These are phyloP conservation scores for Elaphurus davidianus DNA, from an alignment of 2,113 vertebrate genomes.

Conservation along the genomic window DNA sequence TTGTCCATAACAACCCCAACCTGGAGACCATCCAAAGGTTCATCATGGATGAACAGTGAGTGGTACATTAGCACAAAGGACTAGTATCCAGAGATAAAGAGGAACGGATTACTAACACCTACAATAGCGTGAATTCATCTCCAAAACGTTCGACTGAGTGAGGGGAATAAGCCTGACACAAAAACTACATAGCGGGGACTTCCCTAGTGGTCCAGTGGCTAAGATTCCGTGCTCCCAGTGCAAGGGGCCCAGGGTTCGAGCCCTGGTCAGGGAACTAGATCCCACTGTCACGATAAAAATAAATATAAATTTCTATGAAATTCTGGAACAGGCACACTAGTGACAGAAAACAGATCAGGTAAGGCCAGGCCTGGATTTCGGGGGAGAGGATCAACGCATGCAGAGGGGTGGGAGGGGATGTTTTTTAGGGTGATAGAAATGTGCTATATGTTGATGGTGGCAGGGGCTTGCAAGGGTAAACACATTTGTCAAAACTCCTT, in stretches of 20 bases:
- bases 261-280: neutral
- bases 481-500: neutral
- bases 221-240: neutral
- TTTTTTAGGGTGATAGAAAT: neutral
- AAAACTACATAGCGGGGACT: neutral
- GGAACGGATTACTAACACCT: accelerated
- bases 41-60: accelerated
- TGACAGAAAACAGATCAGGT: neutral
- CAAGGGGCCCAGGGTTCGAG: neutral
- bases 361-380: accelerated
- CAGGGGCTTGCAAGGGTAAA: neutral
- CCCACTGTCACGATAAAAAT: neutral
- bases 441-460: neutral
- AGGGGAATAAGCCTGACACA: neutral
- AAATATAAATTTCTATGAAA: neutral
- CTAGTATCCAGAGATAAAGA: neutral
- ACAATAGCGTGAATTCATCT: neutral
- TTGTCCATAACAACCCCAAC: neutral
- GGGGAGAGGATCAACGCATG: accelerated
- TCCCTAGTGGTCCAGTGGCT: neutral
- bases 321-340: neutral
- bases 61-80: neutral
- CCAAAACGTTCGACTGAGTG: neutral
- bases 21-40: neutral
- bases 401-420: no score